Evolutionary conservation across 2,888 invertebrate genomes (phyloP).

Genomic region (Trilocha varians): DNA sequence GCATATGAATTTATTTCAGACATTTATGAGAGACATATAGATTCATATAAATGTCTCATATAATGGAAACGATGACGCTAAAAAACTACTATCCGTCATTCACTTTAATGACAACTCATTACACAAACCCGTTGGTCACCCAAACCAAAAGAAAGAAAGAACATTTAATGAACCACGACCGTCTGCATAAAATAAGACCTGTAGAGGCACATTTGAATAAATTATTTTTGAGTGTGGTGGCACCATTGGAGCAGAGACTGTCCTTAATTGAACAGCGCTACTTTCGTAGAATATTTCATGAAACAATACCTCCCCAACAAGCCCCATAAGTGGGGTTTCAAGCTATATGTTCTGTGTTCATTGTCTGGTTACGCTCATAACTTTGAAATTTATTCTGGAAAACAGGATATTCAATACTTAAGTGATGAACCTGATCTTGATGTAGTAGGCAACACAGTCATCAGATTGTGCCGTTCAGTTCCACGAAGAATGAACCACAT

Average conservation of each 20-base stretch:
- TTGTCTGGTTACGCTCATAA: conserved; percentile 6
- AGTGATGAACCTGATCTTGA: neutral
- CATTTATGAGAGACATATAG: neutral
- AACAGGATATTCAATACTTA: conserved; percentile 2
- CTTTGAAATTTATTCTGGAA: conserved; percentile 14
- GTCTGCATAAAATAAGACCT: conserved; percentile 24
- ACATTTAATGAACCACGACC: too few species aligned
- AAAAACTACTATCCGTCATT: conserved; percentile 17
- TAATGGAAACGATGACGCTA: neutral
- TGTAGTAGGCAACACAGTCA: conserved; percentile 4
- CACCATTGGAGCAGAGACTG: conserved; percentile 11
- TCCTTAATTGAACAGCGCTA: conserved; percentile 12
- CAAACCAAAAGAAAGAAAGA: too few species aligned
- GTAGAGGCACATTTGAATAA: conserved; percentile 18
- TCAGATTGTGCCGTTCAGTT: conserved; percentile 4
- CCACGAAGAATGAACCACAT: conserved; percentile 7
- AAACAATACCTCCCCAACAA: conserved; percentile 14
- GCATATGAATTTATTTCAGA: too few species aligned
- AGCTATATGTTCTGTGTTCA: conserved; percentile 14
- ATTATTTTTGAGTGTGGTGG: conserved; percentile 8
- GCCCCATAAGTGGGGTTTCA: conserved; percentile 17
- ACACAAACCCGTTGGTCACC: conserved; percentile 18
- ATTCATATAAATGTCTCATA: neutral
- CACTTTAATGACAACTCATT: conserved; percentile 20
- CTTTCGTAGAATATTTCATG: conserved; percentile 12